A percentile compares a stretch with the other conserved stretches of the same genome.
Conservation (phyloP, 1,140 invertebrate species). For the Lethocerus indicus region DNA sequence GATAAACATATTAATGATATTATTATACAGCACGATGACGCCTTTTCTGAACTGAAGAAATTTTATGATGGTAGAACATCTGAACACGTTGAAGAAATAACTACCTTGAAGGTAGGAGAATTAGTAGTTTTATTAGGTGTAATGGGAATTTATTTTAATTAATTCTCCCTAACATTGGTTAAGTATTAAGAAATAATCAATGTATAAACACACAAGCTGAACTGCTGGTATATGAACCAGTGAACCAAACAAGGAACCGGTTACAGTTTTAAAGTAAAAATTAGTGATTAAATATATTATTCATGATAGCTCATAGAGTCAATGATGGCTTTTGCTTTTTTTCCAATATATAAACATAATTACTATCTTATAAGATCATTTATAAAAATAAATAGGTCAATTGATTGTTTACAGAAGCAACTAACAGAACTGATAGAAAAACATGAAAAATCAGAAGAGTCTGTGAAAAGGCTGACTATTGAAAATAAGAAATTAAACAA, state of each 20-base stretch:
- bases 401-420: conserved; percentile 57
- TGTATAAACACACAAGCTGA: not conserved
- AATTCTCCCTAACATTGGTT: not conserved
- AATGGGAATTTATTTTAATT: not conserved
- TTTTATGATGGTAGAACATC: conserved; percentile 89
- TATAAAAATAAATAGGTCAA: too few relatives aligned
- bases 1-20: conserved; percentile 68
- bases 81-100: conserved; percentile 74
- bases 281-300: conserved; percentile 3
- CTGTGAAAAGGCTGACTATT: conserved; percentile 38
- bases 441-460: conserved; percentile 56
- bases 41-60: conserved; percentile 75
- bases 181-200: not conserved
- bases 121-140: not conserved
- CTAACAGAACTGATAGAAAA: conserved; percentile 65
- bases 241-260: not conserved
- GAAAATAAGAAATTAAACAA: conserved; percentile 56
- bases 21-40: conserved; percentile 65
- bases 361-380: too few relatives aligned
- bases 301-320: not conserved
- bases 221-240: not conserved
- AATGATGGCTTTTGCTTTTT: not conserved
- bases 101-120: conserved; percentile 46
- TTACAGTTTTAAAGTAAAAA: not conserved
- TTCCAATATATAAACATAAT: not conserved